Conservation (phyloP, 1,140 invertebrate species). For the Tetragonula clypearis region DNA sequence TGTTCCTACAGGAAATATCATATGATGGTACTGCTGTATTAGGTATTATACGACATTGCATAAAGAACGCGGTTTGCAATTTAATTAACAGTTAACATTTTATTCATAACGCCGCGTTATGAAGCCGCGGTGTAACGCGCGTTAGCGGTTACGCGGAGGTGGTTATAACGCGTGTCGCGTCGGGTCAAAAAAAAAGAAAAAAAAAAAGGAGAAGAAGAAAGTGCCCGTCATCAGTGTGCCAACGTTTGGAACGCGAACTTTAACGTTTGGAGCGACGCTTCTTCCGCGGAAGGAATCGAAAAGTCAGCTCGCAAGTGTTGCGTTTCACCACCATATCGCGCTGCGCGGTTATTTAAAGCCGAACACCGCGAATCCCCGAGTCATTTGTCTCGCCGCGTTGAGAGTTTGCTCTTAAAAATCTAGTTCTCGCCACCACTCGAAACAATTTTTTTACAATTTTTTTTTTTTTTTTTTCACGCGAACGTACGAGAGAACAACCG, state of each 20-base stretch:
- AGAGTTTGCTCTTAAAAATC: not conserved
- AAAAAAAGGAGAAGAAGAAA: no score
- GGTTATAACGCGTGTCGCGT: not conserved
- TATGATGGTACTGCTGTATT: not conserved
- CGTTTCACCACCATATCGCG: not conserved
- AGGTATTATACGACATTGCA: not conserved
- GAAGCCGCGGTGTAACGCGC: not conserved
- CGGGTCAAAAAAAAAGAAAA: no score
- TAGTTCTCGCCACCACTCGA: no score
- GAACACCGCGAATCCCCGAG: not conserved
- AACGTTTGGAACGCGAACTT: not conserved
- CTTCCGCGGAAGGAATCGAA: not conserved
- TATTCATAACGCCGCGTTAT: not conserved
- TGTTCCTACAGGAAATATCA: not conserved
- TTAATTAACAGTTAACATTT: constrained; percentile 35
- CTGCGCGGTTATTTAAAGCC: not conserved
- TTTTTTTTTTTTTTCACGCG: no score
- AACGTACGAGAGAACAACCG: no score
- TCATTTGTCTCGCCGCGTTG: not conserved
- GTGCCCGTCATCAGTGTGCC: not conserved
- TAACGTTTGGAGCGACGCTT: not conserved
- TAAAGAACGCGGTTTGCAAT: constrained; percentile 20
- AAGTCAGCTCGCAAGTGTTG: not conserved
- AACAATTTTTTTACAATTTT: no score
- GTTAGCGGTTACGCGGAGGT: not conserved